These are phyloP conservation scores for Papilio machaon DNA, from an alignment of 1,140 invertebrate genomes.

Conservation along the genomic window DNA sequence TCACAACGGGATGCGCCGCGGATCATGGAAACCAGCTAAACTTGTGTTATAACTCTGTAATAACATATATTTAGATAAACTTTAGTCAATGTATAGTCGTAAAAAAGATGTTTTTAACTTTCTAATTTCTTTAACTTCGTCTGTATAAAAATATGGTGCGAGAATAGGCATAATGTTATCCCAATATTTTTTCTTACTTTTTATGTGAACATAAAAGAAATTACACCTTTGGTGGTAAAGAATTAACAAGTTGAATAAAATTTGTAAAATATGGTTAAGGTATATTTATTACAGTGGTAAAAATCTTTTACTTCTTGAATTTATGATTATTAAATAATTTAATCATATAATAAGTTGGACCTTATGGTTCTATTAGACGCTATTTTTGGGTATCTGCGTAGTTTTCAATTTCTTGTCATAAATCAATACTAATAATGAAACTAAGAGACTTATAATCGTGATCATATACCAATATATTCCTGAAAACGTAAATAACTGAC, in stretches of 20 bases:
- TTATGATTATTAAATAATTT: too few species aligned
- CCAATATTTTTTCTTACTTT: not conserved
- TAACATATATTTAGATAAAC: slow-evolving; percentile 36
- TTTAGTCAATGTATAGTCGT: not conserved
- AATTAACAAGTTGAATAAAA: not conserved
- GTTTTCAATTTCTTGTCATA: too few species aligned
- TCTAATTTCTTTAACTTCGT: slow-evolving; percentile 45
- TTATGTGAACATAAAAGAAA: not conserved
- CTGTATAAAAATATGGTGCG: slow-evolving; percentile 16
- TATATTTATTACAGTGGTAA: not conserved
- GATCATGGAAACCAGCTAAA: slow-evolving; percentile 59
- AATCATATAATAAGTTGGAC: too few species aligned
- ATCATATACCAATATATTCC: not conserved
- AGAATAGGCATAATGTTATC: not conserved
- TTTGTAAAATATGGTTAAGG: not conserved
- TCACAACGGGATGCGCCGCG: slow-evolving; percentile 56
- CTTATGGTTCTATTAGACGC: too few species aligned
- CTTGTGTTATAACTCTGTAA: slow-evolving; percentile 41
- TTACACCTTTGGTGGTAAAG: not conserved
- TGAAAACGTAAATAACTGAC: not conserved
- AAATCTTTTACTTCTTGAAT: not conserved
- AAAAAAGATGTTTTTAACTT: slow-evolving; percentile 43
- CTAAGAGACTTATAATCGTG: not conserved
- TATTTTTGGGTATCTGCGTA: too few species aligned
- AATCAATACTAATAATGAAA: too few species aligned